These are phyloP conservation scores for Macrobrachium rosenbergii DNA, from an alignment of 1,140 invertebrate genomes.

Conservation along the genomic window DNA sequence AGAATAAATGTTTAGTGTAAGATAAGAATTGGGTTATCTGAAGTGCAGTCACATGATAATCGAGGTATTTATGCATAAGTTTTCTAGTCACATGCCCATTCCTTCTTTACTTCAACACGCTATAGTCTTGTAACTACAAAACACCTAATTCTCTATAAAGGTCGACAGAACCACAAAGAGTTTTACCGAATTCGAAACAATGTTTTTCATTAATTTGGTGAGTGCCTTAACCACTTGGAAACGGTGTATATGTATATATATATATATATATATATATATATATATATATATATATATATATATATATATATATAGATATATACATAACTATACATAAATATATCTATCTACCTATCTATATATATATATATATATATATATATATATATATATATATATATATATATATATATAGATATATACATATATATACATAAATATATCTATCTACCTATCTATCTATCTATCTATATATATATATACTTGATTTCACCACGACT, in stretches of 20 bases:
- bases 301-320: constrained; percentile 22
- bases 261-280: background rate
- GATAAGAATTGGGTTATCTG: too few relatives aligned
- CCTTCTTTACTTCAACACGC: too few relatives aligned
- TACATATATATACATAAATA: constrained; percentile 24
- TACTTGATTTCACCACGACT: background rate
- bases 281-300: constrained; percentile 4
- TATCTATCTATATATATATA: background rate
- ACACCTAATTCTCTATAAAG: too few relatives aligned
- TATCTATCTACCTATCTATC: background rate
- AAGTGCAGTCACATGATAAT: too few relatives aligned
- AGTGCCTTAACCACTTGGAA: too few relatives aligned
- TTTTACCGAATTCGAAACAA: too few relatives aligned
- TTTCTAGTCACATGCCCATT: too few relatives aligned
- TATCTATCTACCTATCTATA: background rate
- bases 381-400: constrained; percentile 15
- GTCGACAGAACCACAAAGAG: too few relatives aligned
- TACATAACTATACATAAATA: constrained; percentile 8
- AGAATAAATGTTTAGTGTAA: too few relatives aligned
- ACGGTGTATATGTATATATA: background rate
- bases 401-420: constrained; percentile 26
- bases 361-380: constrained; percentile 23
- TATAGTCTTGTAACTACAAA: too few relatives aligned
- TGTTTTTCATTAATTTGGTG: too few relatives aligned
- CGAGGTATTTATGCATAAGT: too few relatives aligned